These are phyloP conservation scores for Hydractinia echinata DNA, from an alignment of 30 jellyfish, hydroid and myxozoan species.

Conservation along the genomic window DNA sequence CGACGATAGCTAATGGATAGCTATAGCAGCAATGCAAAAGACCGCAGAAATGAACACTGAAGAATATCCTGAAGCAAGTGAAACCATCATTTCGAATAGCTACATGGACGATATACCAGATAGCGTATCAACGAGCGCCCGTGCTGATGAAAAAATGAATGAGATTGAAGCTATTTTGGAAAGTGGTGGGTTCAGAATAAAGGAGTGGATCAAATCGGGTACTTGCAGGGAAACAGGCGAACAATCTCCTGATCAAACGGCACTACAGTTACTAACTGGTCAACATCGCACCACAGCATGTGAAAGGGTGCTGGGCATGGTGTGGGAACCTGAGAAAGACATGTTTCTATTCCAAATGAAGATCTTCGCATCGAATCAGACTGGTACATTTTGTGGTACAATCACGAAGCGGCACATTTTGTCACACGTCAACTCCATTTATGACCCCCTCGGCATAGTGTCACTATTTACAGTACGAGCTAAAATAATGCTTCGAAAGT, in stretches of 20 bases:
- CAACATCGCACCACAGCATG: background rate
- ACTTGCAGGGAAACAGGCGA: conserved; percentile 24
- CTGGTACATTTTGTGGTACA: too few relatives aligned
- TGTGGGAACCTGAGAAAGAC: background rate
- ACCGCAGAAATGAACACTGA: conserved; percentile 37
- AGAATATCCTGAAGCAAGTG: conserved; percentile 39
- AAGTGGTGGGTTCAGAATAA: conserved; percentile 56
- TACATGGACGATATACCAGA: conserved; percentile 41
- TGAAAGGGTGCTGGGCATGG: background rate
- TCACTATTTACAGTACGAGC: background rate
- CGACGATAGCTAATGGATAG: conserved; percentile 53
- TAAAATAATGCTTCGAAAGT: too few relatives aligned
- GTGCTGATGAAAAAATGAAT: conserved; percentile 41
- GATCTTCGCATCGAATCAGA: background rate
- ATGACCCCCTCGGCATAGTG: conserved; percentile 6
- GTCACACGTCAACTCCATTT: background rate
- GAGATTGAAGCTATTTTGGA: conserved; percentile 33
- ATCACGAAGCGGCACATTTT: background rate
- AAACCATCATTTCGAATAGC: conserved; percentile 8
- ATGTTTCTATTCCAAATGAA: background rate
- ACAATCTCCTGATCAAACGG: conserved; percentile 32
- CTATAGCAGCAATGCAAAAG: conserved; percentile 31
- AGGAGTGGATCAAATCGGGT: conserved; percentile 51
- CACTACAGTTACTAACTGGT: background rate
- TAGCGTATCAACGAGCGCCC: conserved; percentile 47